Evolutionary conservation across 2,888 invertebrate genomes (phyloP).

Genomic region (Eristalinus sepulchralis): DNA sequence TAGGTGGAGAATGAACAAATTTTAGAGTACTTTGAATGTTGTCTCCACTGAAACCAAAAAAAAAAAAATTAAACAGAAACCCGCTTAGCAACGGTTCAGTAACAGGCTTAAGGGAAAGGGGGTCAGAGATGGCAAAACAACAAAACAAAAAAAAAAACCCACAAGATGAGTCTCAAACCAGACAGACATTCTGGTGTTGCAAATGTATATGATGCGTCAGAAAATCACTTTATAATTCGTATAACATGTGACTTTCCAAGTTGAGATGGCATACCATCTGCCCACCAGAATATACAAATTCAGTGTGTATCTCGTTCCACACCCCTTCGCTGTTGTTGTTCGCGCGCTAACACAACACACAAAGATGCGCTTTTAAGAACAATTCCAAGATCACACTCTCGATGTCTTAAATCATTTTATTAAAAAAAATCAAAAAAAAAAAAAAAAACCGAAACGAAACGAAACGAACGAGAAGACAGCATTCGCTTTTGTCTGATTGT

Average conservation of each 20-base stretch:
- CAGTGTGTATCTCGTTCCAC: slow-evolving; percentile 31
- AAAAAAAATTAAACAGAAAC: background rate
- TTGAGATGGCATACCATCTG: slow-evolving; percentile 34
- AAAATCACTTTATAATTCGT: slow-evolving; percentile 80
- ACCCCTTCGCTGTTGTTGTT: slow-evolving; percentile 38
- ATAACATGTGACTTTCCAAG: slow-evolving; percentile 74
- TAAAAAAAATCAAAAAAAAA: slow-evolving; percentile 74
- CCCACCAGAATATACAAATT: slow-evolving; percentile 46
- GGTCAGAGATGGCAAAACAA: background rate
- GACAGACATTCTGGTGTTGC: slow-evolving; percentile 79
- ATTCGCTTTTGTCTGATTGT: slow-evolving; percentile 65
- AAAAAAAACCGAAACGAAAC: slow-evolving; percentile 24
- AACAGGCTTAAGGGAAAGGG: background rate
- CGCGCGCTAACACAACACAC: slow-evolving; percentile 23
- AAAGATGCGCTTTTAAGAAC: slow-evolving; percentile 71
- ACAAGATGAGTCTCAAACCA: slow-evolving; percentile 36
- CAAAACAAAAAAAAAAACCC: background rate
- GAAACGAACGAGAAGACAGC: slow-evolving; percentile 35
- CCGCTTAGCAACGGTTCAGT: slow-evolving; percentile 24
- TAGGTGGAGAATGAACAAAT: no score
- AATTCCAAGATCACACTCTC: slow-evolving; percentile 72
- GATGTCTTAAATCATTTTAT: slow-evolving; percentile 78
- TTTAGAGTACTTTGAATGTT: no score
- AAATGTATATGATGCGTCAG: slow-evolving; percentile 80
- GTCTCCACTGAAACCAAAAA: background rate